A percentile compares a stretch with the other conserved stretches of the same genome.
Conservation (phyloP, 2,888 invertebrate genomes). For the Idaea aversata region DNA sequence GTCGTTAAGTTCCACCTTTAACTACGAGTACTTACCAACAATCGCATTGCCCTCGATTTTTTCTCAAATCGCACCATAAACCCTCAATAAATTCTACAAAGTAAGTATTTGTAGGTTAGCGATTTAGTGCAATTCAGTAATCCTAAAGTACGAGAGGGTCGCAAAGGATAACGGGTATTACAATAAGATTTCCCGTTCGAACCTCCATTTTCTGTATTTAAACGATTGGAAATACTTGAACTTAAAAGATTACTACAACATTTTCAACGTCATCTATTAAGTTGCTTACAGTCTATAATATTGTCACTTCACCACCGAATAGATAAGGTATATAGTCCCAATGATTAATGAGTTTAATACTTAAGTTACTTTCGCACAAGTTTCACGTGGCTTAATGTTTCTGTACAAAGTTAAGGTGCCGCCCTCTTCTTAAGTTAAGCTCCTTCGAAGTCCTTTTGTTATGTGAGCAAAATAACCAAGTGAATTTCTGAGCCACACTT, state of each 20-base stretch:
- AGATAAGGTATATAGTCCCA: neutral
- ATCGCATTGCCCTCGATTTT: neutral
- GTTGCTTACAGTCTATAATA: neutral
- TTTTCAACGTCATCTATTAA: neutral
- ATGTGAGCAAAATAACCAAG: slow-evolving; percentile 24
- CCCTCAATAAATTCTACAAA: neutral
- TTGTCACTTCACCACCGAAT: neutral
- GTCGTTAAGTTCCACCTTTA: neutral
- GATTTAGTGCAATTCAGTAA: neutral
- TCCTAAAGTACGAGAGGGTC: neutral
- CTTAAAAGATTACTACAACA: neutral
- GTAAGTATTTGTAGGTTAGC: neutral
- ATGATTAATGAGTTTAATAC: neutral
- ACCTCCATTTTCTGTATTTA: neutral
- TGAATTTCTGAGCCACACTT: slow-evolving; percentile 15
- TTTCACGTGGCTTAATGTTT: slow-evolving; percentile 8
- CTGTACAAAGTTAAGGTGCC: neutral
- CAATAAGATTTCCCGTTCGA: neutral
- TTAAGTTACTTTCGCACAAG: neutral
- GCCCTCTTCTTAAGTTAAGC: slow-evolving; percentile 16
- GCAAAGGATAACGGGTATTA: neutral
- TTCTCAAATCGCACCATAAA: neutral
- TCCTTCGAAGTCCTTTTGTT: slow-evolving; percentile 23
- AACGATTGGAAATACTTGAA: neutral
- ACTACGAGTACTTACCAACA: neutral